Evolutionary conservation across 2,113 vertebrate genomes (phyloP).

Genomic region (Brevimyrus niger): DNA sequence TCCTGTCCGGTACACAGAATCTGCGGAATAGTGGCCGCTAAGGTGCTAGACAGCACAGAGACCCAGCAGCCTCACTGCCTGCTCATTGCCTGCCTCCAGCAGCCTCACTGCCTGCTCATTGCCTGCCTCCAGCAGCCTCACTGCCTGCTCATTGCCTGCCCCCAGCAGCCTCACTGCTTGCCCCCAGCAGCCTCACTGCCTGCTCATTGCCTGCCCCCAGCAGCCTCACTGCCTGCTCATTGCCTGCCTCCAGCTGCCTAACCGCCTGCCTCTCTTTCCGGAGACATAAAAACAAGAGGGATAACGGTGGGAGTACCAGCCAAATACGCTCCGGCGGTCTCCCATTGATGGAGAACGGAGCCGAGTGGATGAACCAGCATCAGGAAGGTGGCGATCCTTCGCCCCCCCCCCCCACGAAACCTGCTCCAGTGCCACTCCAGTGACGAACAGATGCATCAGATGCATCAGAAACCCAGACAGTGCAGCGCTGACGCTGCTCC

Average conservation of each 20-base stretch:
- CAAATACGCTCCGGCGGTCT: too few species aligned
- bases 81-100: too few species aligned
- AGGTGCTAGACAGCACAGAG: conserved; percentile 17
- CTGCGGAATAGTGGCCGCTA: not conserved
- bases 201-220: too few species aligned
- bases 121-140: conserved; percentile 33
- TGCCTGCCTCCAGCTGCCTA: conserved; percentile 33
- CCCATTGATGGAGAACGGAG: not conserved
- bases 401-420: not conserved
- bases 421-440: not conserved
- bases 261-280: conserved; percentile 34
- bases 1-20: not conserved
- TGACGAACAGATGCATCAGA: not conserved
- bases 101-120: conserved; percentile 36
- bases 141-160: too few species aligned
- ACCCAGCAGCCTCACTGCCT: conserved; percentile 31
- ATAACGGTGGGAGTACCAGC: not conserved
- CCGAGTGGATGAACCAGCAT: not conserved
- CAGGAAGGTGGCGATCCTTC: conserved; percentile 18
- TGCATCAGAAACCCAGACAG: not conserved
- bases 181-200: conserved; percentile 32
- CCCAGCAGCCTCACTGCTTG: conserved; percentile 32
- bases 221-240: conserved; percentile 36
- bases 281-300: conserved; percentile 26
- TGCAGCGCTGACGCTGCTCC: not conserved